Evolutionary conservation across 2,797 vertebrate species (phyloP).

Genomic region (Scolopax bukidnonensis): DNA sequence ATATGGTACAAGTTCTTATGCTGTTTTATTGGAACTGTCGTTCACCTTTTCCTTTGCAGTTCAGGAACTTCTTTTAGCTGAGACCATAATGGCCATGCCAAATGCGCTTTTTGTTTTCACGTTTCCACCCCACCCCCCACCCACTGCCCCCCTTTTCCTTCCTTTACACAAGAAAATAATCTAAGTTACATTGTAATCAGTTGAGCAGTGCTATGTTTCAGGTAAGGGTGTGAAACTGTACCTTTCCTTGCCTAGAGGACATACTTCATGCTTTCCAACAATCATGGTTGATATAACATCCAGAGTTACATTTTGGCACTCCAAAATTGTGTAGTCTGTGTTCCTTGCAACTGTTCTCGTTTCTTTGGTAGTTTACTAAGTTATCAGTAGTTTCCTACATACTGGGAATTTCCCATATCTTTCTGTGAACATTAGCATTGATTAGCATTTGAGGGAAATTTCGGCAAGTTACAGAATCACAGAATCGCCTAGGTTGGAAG

Average conservation of each 20-base stretch:
- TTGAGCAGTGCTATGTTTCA: background rate
- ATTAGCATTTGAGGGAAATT: background rate
- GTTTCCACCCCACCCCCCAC: too few relatives aligned
- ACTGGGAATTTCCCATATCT: background rate
- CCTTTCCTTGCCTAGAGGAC: background rate
- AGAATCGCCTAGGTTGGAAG: too few relatives aligned
- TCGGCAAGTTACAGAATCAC: background rate
- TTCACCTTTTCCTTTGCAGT: background rate
- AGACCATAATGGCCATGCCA: background rate
- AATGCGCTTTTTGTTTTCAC: background rate
- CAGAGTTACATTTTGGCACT: background rate
- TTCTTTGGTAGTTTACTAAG: background rate
- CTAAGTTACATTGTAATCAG: background rate
- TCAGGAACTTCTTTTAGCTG: background rate
- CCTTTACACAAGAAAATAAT: background rate
- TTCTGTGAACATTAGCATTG: background rate
- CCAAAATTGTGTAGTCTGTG: background rate
- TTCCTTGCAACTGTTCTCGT: background rate
- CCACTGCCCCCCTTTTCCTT: accelerated
- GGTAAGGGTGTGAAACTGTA: background rate
- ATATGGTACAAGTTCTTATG: background rate
- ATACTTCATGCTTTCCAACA: background rate
- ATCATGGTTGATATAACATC: background rate
- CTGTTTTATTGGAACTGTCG: background rate
- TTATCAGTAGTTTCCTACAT: background rate